A percentile compares a stretch with the other conserved stretches of the same genome.
Evolutionary conservation across 2,113 vertebrate genomes (phyloP).

Genomic region (Balaeniceps rex): DNA sequence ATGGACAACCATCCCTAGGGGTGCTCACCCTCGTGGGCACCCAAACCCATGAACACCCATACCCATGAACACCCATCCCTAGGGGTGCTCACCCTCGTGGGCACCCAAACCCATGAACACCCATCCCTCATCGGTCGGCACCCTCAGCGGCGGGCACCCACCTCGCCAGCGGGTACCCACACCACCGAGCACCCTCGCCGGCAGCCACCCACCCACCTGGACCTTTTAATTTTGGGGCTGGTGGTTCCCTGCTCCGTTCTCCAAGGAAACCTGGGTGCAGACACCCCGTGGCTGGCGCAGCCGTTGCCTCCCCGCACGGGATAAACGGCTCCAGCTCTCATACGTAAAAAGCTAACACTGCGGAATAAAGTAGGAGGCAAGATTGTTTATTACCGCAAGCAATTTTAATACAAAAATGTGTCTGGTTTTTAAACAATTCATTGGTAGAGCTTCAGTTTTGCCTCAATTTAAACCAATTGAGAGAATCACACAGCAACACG

Average conservation of each 20-base stretch:
- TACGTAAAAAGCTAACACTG: background rate
- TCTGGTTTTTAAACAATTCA: slow-evolving; percentile 88
- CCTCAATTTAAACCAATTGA: slow-evolving; percentile 84
- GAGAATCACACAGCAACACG: slow-evolving; percentile 85
- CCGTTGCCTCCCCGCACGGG: accelerated
- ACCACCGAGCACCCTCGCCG: background rate
- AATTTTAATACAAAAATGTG: slow-evolving; percentile 99
- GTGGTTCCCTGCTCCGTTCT: background rate
- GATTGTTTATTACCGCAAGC: slow-evolving; percentile 89
- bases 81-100: no score
- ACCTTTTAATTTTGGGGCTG: background rate
- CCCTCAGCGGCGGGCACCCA: background rate
- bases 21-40: no score
- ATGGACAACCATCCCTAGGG: accelerated
- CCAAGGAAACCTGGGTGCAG: accelerated
- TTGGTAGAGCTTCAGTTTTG: slow-evolving; percentile 81
- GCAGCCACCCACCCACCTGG: background rate
- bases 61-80: background rate
- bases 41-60: no score
- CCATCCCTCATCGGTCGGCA: background rate
- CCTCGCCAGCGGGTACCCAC: background rate
- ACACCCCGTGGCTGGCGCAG: accelerated
- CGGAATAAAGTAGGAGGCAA: slow-evolving; percentile 70
- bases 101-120: background rate
- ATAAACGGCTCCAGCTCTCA: background rate